Evolutionary conservation across 92 coral and sea anemone genomes (phyloP), one percentile per base, ranked within the genome.

Genomic region (Ricordea florida): DNA sequence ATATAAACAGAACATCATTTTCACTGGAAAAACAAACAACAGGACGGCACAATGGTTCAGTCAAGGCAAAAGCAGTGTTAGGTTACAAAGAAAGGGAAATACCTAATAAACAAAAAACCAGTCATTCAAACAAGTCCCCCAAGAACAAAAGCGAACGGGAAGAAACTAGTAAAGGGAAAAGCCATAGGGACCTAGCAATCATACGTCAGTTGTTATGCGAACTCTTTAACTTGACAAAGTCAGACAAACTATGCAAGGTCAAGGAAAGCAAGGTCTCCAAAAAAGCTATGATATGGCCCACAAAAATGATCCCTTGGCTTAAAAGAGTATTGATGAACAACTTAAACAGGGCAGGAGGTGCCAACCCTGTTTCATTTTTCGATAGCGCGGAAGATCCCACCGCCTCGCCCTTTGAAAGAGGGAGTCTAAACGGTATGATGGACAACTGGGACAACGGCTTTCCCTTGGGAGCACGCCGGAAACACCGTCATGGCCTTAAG

Each of bases 251-350:
- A n/a, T n/a, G n/a, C n/a, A n/a, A n/a, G n/a, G n/a, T n/a, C n/a
- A n/a, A 61, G 24, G 70, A 45, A 34, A 13, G n/a, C 31, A 35
- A 61, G 26, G 29, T 58, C 28, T 73, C 69, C 28, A 68, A 78
- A 51, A 91, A 91, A 57, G 97, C 97, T 10, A 91, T 91, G 97
- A 91, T 91, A 40, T 91, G 97, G 97, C 97, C 97, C 33, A 91
- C 90, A 48, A 91, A 84, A 69, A 91, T 91, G 97, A 56, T 91
- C 36, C 97, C 97, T 3, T 68, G 84, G 85, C 52, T 91, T 37
- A 76, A 75, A 56, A 87, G 70, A 37, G 86, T 88, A 78, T 14
- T 91, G 61, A 47, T 83, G 61, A 79, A 69, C 23, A 91, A 87
- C 36, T 41, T 90, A 8, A 38, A 57, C 27, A 85, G 83, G 0